Evolutionary conservation across 2,113 vertebrate species (phyloP).

Genomic region (Oreotragus oreotragus): DNA sequence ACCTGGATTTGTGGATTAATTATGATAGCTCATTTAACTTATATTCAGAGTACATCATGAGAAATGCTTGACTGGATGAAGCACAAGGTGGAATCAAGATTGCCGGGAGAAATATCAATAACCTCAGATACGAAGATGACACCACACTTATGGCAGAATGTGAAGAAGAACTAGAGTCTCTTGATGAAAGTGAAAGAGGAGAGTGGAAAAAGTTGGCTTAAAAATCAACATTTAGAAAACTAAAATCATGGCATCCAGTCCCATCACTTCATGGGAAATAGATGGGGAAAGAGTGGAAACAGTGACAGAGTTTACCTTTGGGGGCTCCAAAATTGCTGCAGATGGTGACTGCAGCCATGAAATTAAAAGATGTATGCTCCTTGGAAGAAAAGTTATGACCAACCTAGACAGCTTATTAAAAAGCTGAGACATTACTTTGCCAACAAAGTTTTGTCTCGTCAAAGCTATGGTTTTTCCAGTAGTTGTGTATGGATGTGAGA

Average conservation of each 20-base stretch:
- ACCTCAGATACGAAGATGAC: neutral
- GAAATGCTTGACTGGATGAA: neutral
- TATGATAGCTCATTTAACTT: neutral
- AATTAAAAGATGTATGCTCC: neutral
- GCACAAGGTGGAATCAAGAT: neutral
- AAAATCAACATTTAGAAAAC: neutral
- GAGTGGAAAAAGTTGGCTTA: neutral
- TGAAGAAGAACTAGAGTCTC: neutral
- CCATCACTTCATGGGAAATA: neutral
- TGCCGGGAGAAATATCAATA: neutral
- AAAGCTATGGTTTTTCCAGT: neutral
- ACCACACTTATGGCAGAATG: neutral
- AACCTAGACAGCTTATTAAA: neutral
- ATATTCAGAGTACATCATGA: neutral
- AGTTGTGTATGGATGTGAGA: neutral
- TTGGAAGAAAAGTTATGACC: neutral
- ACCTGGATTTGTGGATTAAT: neutral
- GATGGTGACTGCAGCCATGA: neutral
- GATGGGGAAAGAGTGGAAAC: neutral
- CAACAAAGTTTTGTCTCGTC: neutral
- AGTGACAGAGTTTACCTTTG: neutral
- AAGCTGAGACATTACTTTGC: neutral
- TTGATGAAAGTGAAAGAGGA: neutral
- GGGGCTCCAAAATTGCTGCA: neutral
- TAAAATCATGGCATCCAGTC: neutral